Evolutionary conservation across 2,797 vertebrate genomes (phyloP).

Genomic region (Thripadectes ignobilis): DNA sequence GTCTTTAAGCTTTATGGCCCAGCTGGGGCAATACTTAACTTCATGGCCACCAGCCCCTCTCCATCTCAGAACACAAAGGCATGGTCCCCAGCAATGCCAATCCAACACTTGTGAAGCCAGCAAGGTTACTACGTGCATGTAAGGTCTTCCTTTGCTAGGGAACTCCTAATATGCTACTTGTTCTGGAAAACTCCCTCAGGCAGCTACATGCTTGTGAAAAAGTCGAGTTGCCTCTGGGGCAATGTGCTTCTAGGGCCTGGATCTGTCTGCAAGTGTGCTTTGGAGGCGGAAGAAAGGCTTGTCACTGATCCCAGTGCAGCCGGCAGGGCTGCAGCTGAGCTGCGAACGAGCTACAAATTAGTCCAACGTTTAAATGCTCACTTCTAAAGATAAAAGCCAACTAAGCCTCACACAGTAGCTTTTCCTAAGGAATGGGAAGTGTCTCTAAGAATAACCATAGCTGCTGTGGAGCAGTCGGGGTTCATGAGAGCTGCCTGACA

Average conservation of each 20-base stretch:
- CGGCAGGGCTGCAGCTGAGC: conserved; percentile 50
- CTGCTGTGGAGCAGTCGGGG: not conserved
- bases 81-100: not conserved
- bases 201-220: conserved; percentile 28
- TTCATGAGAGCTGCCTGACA: conserved; percentile 14
- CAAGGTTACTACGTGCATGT: rapidly evolving
- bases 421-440: conserved; percentile 43
- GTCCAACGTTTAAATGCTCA: conserved; percentile 42
- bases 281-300: conserved; percentile 51
- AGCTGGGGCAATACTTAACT: not conserved
- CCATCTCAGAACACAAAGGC: not conserved
- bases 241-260: conserved; percentile 2
- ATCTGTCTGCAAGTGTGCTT: conserved; percentile 35
- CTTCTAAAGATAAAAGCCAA: conserved; percentile 50
- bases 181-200: conserved; percentile 58
- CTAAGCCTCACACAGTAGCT: conserved; percentile 24
- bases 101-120: rapidly evolving
- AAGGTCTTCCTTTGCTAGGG: not conserved
- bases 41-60: not conserved
- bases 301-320: conserved; percentile 25
- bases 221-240: conserved; percentile 33
- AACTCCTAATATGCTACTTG: conserved; percentile 11
- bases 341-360: conserved; percentile 50
- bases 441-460: conserved; percentile 31
- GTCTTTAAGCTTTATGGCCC: not conserved